Base-by-base conservation (phyloP, 1,140 invertebrate genomes). In the Drosophila busckii region DNA sequence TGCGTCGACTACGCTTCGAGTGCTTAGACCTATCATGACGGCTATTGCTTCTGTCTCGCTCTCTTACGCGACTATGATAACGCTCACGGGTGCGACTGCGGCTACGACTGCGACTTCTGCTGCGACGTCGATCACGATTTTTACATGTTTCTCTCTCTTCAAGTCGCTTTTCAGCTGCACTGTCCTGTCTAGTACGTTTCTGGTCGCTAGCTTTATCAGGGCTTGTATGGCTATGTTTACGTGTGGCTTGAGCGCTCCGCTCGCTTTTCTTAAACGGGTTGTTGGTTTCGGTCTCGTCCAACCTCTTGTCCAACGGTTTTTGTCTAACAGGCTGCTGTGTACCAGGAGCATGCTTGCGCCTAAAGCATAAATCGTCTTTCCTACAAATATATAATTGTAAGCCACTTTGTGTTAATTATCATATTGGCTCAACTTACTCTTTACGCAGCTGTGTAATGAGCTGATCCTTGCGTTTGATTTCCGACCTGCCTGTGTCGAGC, bases 291-390 rank as follows among this genome's bases (percentile, higher is more conserved):
- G 10, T 34, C 20, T 12, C n/a, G n/a, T 34, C 20, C 4, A 13
- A 4, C 3, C 26, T 16, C 2, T n/a, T 23, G 19, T n/a, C n/a
- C 1, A n/a, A n/a, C 20, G 8, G 0, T 22, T 28, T 1, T 42
- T 9, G 7, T 13, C 13, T 2, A 1, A 23, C 23, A 31, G 23
- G 1, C 17, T 37, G 19, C 10, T 9, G 19, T 16, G 17, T 10
- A 8, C 20, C 41, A 6, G 7, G 8, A 0, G 62, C 23, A 1
- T 13, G 31, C 17, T 71, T 70, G 1, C 78, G 78, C 12, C 84
- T 42, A 4, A 86, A 86, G 35, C 84, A 84, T 1, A 86, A 52
- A 40, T 86, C 84, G 53, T 86, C 84, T 22, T 84, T 86, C 20
- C 84, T 86, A 26, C 12, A 28, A 35, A 25, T 0, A 25, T 10